Conservation (phyloP, 2,113 vertebrate species). For the Cavia porcellus region DNA sequence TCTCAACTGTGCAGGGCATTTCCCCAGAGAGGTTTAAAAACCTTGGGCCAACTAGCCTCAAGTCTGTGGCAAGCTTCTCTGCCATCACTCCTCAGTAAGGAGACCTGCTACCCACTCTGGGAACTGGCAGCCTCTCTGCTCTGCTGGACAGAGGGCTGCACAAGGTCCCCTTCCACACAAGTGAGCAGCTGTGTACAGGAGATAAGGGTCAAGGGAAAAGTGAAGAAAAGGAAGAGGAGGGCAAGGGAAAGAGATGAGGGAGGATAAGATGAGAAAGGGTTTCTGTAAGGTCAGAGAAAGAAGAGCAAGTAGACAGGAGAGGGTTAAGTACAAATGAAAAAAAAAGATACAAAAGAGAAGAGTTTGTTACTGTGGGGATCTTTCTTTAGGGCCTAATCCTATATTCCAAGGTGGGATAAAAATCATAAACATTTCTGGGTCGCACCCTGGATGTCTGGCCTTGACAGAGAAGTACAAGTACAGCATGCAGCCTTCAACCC, state of each 20-base stretch:
- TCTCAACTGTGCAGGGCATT: not conserved
- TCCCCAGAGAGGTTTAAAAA: slow-evolving; percentile 27
- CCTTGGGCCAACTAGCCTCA: not conserved
- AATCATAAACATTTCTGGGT: not conserved
- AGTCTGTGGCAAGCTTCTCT: not conserved
- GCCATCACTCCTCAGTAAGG: not conserved
- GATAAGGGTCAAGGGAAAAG: not conserved
- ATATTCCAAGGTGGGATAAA: not conserved
- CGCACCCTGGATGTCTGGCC: not conserved
- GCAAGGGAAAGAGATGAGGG: not conserved
- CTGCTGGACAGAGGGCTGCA: not conserved
- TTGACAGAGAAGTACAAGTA: not conserved
- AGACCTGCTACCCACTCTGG: not conserved
- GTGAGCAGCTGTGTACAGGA: not conserved
- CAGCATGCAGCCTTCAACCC: fast-evolving
- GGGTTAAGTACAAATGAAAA: fast-evolving
- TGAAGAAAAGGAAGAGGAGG: not conserved
- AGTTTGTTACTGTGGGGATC: not conserved
- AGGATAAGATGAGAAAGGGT: not conserved
- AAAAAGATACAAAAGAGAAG: not conserved
- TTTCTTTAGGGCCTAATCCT: not conserved
- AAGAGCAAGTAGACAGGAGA: not conserved
- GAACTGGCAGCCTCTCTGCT: not conserved
- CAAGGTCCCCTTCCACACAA: not conserved
- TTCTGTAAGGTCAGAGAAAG: not conserved